Evolutionary conservation across 2,797 vertebrate species (phyloP).

Genomic region (Bucorvus abyssinicus): DNA sequence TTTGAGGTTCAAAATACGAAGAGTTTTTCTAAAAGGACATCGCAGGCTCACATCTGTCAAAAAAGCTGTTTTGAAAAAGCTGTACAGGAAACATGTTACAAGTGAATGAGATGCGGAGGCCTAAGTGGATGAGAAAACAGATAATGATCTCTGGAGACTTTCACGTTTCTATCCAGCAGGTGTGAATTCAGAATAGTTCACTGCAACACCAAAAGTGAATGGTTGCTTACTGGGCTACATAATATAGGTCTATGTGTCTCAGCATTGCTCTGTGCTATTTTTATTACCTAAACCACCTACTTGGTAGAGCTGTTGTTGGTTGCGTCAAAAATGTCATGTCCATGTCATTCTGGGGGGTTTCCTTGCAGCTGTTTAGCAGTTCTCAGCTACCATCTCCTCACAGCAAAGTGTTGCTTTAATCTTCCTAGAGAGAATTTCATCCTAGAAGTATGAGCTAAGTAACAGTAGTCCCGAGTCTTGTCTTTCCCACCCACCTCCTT

Average conservation of each 20-base stretch:
- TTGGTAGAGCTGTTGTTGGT: neutral
- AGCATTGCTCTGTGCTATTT: neutral
- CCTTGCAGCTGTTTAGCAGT: neutral
- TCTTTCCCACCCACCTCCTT: neutral
- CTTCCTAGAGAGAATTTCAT: neutral
- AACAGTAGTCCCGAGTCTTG: neutral
- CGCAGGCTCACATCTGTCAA: neutral
- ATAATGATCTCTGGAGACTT: neutral
- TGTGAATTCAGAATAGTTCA: neutral
- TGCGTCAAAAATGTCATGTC: neutral
- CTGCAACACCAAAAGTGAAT: neutral
- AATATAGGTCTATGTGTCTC: neutral
- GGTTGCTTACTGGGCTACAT: neutral
- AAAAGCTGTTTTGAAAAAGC: neutral
- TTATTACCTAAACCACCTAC: neutral
- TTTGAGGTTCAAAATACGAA: neutral
- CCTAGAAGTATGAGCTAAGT: neutral
- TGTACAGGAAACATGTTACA: neutral
- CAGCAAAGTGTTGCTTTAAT: neutral
- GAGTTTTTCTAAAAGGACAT: neutral
- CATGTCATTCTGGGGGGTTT: neutral
- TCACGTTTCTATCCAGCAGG: neutral
- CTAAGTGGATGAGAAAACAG: neutral
- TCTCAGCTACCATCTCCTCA: neutral
- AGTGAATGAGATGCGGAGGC: neutral